These are phyloP conservation scores for Zosterops lateralis DNA, from an alignment of 2,113 vertebrate genomes.

Conservation along the genomic window DNA sequence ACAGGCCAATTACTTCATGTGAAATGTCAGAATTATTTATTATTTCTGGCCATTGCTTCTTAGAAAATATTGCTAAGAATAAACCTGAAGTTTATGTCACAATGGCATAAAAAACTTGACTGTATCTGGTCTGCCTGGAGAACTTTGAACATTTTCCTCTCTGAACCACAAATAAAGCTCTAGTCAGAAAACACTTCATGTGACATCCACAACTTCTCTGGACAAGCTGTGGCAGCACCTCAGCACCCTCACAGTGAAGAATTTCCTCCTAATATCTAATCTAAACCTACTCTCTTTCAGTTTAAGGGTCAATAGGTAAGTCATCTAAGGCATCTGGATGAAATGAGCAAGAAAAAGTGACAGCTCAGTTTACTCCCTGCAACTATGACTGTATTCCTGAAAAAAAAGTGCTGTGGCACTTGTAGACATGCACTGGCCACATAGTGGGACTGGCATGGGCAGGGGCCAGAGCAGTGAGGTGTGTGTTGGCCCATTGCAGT, in stretches of 20 bases:
- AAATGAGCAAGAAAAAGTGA: not conserved
- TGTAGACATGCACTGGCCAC: rapidly evolving
- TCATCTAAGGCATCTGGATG: not conserved
- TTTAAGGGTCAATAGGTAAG: not conserved
- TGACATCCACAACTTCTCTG: not conserved
- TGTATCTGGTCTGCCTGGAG: not conserved
- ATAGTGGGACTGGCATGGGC: not conserved
- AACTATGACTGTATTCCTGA: not conserved
- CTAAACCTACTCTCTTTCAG: not conserved
- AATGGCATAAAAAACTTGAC: not conserved
- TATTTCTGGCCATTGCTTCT: not conserved
- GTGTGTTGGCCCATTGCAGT: not conserved
- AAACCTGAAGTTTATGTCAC: not conserved
- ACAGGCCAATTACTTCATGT: not conserved
- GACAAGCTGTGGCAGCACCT: not conserved
- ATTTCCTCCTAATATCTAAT: not conserved
- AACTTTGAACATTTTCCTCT: not conserved
- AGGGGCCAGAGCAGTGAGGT: not conserved
- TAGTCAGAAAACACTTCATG: not conserved
- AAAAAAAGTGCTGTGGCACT: not conserved
- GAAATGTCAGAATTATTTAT: not conserved
- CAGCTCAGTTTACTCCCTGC: not conserved
- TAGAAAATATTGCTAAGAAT: not conserved
- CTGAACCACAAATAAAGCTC: not conserved
- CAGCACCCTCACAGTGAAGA: not conserved